Evolutionary conservation across 2,113 vertebrate species (phyloP).

Genomic region (Cottus gobio): DNA sequence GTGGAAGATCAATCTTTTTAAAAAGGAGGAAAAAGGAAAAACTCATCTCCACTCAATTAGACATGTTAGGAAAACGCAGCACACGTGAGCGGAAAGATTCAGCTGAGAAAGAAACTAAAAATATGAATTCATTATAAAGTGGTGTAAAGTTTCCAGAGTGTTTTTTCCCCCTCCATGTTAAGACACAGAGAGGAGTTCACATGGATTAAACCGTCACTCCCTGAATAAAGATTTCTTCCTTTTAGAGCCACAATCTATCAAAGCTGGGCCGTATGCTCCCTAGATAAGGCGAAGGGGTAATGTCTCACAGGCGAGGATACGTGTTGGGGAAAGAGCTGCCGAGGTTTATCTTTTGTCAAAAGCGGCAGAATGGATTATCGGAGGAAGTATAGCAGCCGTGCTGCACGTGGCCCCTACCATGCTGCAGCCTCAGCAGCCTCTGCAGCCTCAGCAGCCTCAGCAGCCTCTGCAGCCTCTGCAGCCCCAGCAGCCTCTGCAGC

Average conservation of each 20-base stretch:
- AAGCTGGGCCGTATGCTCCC: constrained; percentile 51
- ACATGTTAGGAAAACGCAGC: constrained; percentile 64
- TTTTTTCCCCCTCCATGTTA: no score
- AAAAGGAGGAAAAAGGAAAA: constrained; percentile 37
- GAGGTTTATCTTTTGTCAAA: constrained; percentile 66
- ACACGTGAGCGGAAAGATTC: constrained; percentile 46
- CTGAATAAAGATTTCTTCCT: constrained; percentile 68
- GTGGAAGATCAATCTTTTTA: constrained; percentile 53
- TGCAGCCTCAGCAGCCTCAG: no score
- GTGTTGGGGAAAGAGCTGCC: constrained; percentile 45
- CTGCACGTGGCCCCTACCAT: no score
- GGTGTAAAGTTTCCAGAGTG: constrained; percentile 26
- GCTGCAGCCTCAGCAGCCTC: no score
- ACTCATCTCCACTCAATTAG: constrained; percentile 70
- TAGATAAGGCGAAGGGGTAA: constrained; percentile 60
- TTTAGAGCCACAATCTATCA: constrained; percentile 59
- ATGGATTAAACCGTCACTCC: constrained; percentile 57
- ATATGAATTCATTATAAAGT: constrained; percentile 55
- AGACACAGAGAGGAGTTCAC: constrained; percentile 45
- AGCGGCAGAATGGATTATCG: constrained; percentile 60
- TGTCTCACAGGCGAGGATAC: constrained; percentile 53
- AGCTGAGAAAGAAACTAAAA: constrained; percentile 38
- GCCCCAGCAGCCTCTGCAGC: no score
- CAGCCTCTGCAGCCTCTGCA: no score
- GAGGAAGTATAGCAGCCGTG: constrained; percentile 36